These are phyloP conservation scores for Acrossocheilus wenchowensis DNA, from an alignment of 2,797 vertebrate genomes.

Conservation along the genomic window DNA sequence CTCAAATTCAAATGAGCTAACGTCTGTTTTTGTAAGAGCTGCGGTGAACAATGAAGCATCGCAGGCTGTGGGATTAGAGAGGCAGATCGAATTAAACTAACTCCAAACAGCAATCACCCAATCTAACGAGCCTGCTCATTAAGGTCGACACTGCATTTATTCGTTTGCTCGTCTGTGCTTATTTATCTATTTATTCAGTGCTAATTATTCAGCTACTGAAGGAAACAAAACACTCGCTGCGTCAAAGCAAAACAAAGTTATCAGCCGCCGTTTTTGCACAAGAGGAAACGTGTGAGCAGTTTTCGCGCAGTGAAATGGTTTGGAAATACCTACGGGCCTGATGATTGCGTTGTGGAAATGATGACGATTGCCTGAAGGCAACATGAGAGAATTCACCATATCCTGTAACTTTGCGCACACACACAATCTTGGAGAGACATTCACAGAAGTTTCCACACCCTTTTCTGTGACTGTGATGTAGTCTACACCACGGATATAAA, in stretches of 20 bases:
- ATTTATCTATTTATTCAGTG: conserved; percentile 68
- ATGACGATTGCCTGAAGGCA: conserved; percentile 64
- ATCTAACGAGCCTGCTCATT: conserved; percentile 72
- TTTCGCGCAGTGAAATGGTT: not conserved
- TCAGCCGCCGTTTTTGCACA: conserved; percentile 6
- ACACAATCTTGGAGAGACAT: not conserved
- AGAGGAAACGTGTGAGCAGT: not conserved
- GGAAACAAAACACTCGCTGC: conserved; percentile 37
- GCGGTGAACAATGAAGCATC: conserved; percentile 51
- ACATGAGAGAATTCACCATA: conserved; percentile 55
- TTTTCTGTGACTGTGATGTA: conserved; percentile 28
- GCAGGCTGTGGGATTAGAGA: conserved; percentile 52
- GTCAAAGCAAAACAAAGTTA: conserved; percentile 53
- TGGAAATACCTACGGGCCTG: conserved; percentile 34
- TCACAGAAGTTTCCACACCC: conserved; percentile 20
- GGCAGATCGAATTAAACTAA: conserved; percentile 61
- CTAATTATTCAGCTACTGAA: conserved; percentile 55
- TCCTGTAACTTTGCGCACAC: conserved; percentile 43
- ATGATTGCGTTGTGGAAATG: conserved; percentile 21
- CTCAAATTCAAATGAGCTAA: conserved; percentile 61
- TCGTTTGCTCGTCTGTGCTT: conserved; percentile 69
- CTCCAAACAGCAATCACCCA: conserved; percentile 64
- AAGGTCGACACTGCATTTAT: conserved; percentile 71
- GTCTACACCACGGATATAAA: conserved; percentile 47
- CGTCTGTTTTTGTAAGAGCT: conserved; percentile 51